phyloP scores from a whole-genome alignment of 2,797 vertebrate genomes.

The Acridotheres tristis region DNA sequence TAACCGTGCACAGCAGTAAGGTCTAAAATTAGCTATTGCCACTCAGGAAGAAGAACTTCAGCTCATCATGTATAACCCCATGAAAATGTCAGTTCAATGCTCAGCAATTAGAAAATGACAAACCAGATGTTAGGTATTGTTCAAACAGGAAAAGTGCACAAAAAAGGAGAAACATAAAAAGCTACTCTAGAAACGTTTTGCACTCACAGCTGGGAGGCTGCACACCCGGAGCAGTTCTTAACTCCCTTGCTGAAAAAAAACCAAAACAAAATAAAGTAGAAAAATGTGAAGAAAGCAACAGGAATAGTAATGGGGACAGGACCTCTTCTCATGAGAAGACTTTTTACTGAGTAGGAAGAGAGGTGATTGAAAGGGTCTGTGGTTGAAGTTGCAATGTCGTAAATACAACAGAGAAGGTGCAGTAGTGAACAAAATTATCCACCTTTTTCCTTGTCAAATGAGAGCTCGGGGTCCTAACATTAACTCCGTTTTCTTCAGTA shows the following conservation, averaged over 20 bases:
- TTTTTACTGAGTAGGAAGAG: neutral
- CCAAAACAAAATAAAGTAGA: neutral
- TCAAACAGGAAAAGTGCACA: constrained; percentile 13
- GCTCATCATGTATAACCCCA: neutral
- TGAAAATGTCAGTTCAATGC: constrained; percentile 39
- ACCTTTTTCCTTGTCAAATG: neutral
- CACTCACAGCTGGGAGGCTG: neutral
- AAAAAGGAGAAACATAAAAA: neutral
- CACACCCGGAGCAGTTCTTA: neutral
- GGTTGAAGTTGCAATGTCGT: neutral
- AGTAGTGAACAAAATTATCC: neutral
- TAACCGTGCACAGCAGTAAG: neutral
- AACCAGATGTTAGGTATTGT: neutral
- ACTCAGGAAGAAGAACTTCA: constrained; percentile 3
- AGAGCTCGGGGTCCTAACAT: neutral
- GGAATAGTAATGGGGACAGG: neutral
- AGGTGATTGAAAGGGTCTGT: neutral
- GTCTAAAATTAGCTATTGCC: constrained; percentile 42
- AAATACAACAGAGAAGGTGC: neutral
- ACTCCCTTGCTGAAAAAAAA: neutral
- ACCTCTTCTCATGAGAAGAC: neutral
- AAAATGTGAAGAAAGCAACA: neutral
- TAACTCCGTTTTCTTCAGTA: neutral
- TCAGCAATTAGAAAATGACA: constrained; percentile 23
- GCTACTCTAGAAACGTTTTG: neutral